Conservation (phyloP, 2,888 invertebrate genomes). For the Miltochrista miniata region DNA sequence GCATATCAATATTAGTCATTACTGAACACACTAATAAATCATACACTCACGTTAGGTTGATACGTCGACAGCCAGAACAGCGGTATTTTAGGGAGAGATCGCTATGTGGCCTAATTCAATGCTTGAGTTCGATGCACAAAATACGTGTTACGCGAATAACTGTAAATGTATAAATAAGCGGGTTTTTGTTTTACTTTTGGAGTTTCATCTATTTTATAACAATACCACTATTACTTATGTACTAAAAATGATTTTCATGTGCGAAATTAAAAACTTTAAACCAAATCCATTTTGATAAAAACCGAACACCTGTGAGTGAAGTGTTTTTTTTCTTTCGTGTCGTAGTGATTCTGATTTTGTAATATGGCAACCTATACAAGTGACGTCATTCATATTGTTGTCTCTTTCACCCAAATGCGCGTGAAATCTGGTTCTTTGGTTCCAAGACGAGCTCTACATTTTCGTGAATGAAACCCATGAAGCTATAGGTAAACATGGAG, state of each 20-base stretch:
- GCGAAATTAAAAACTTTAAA: slow-evolving; percentile 66
- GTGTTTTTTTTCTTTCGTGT: slow-evolving; percentile 42
- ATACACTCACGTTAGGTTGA: slow-evolving; percentile 79
- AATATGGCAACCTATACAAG: slow-evolving; percentile 42
- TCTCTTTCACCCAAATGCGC: background rate
- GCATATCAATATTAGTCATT: slow-evolving; percentile 34
- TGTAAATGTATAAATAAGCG: slow-evolving; percentile 79
- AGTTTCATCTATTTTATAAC: slow-evolving; percentile 14
- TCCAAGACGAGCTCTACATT: too few relatives aligned
- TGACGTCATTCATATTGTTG: slow-evolving; percentile 23
- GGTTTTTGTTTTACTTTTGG: slow-evolving; percentile 38
- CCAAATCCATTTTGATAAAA: slow-evolving; percentile 76
- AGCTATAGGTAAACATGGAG: too few relatives aligned
- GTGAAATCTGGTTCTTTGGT: too few relatives aligned
- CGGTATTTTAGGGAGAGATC: slow-evolving; percentile 85
- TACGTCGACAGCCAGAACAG: slow-evolving; percentile 84
- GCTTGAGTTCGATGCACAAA: slow-evolving; percentile 83
- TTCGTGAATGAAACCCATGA: too few relatives aligned
- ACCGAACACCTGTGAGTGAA: slow-evolving; percentile 70
- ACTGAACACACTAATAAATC: slow-evolving; percentile 51
- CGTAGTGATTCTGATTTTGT: slow-evolving; percentile 14
- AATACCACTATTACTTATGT: slow-evolving; percentile 26
- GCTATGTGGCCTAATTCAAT: slow-evolving; percentile 85
- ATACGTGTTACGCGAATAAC: slow-evolving; percentile 83
- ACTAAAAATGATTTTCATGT: slow-evolving; percentile 40